Percentiles rank a stretch among this genome's conserved stretches.
These are phyloP conservation scores for Nephrocerus scutellatus DNA, from an alignment of 2,888 invertebrate species.

Conservation along the genomic window DNA sequence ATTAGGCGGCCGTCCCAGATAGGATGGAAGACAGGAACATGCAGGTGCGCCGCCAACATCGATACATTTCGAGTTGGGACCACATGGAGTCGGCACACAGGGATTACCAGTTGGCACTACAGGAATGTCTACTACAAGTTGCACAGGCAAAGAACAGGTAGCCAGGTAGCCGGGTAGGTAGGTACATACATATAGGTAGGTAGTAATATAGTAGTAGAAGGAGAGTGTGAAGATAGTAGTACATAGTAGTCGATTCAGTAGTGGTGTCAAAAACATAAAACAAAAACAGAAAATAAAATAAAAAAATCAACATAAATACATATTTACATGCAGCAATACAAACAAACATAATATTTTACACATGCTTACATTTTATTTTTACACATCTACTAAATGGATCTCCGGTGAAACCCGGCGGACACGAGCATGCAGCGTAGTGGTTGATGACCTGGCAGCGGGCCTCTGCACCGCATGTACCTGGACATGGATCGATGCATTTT, in stretches of 20 bases:
- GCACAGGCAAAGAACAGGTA: no score
- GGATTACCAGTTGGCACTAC: constrained; percentile 60
- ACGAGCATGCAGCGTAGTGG: constrained; percentile 82
- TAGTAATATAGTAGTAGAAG: constrained; percentile 24
- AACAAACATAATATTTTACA: constrained; percentile 16
- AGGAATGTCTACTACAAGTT: constrained; percentile 47
- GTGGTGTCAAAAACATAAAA: constrained; percentile 18
- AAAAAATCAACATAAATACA: constrained; percentile 24
- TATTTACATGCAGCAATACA: constrained; percentile 32
- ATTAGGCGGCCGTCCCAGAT: constrained; percentile 75
- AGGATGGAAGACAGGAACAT: constrained; percentile 72
- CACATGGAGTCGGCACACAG: constrained; percentile 78
- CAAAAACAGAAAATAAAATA: constrained; percentile 30
- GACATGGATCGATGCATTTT: constrained; percentile 75
- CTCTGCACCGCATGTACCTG: constrained; percentile 72
- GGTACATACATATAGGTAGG: constrained; percentile 20
- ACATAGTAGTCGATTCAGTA: constrained; percentile 19
- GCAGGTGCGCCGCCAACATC: constrained; percentile 69
- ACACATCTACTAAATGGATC: constrained; percentile 70
- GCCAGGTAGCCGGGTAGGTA: constrained; percentile 22
- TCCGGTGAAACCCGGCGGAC: constrained; percentile 68
- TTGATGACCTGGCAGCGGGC: constrained; percentile 78
- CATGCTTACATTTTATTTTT: constrained; percentile 57
- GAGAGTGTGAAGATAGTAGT: constrained; percentile 19
- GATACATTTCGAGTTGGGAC: constrained; percentile 72